Conservation (phyloP, 1,140 invertebrate species). For the Teleopsis dalmanni region DNA sequence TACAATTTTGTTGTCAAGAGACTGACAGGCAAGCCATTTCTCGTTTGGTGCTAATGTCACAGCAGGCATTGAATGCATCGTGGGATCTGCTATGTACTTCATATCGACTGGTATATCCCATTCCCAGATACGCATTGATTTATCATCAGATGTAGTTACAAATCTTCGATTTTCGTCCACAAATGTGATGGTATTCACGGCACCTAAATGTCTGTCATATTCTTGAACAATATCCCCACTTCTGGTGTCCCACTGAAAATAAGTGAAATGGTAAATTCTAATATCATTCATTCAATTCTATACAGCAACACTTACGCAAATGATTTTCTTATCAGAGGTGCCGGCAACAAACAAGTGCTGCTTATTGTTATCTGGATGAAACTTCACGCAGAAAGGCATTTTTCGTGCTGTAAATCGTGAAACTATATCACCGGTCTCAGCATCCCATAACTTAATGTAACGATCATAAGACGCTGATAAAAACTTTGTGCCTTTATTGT, state of each 20-base stretch:
- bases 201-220: conserved; percentile 97
- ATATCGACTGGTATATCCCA: conserved; percentile 99
- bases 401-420: conserved; percentile 90
- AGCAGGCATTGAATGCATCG: conserved; percentile 98
- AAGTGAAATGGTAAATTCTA: not conserved
- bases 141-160: conserved; percentile 98
- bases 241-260: conserved; percentile 84
- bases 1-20: conserved; percentile 98
- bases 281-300: not conserved
- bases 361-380: conserved; percentile 94
- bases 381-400: conserved; percentile 96
- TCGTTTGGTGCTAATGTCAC: conserved; percentile 92
- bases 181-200: conserved; percentile 98
- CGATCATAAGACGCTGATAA: conserved; percentile 88
- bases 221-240: conserved; percentile 95
- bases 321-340: conserved; percentile 98
- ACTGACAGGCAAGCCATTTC: conserved; percentile 98
- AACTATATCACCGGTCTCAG: conserved; percentile 89
- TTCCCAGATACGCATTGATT: conserved; percentile 98
- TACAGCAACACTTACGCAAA: conserved; percentile 69
- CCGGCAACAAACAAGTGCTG: conserved; percentile 97
- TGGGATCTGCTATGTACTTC: conserved; percentile 99
- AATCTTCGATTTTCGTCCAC: conserved; percentile 97
- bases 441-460: conserved; percentile 98
- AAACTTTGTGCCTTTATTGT: conserved; percentile 88